Percentiles rank a stretch among this genome's conserved stretches.
Conservation (phyloP, 2,797 vertebrate species). For the Cyclopterus lumpus region DNA sequence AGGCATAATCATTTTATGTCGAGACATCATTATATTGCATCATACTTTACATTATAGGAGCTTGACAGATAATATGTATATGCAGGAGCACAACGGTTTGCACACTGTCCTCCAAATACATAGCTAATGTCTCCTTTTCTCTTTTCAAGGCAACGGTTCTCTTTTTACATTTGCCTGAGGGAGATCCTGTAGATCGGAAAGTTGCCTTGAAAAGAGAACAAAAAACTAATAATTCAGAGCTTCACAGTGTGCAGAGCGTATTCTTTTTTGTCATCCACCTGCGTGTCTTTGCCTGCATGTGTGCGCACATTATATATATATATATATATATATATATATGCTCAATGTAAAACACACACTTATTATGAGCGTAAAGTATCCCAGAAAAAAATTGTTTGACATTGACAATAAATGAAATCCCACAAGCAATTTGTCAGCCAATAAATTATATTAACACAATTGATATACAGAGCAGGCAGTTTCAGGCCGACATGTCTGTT, state of each 20-base stretch:
- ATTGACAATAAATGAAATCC: not conserved
- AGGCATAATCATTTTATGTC: not conserved
- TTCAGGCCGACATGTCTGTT: constrained; percentile 1
- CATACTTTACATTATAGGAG: not conserved
- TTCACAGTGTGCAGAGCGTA: not conserved
- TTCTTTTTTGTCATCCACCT: not conserved
- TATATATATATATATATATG: not conserved
- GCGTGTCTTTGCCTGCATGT: not conserved
- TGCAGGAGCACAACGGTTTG: not conserved
- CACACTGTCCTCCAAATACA: not conserved
- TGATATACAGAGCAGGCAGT: not conserved
- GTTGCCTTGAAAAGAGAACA: not conserved
- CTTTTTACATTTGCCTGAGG: not conserved
- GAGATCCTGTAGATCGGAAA: not conserved
- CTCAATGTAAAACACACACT: not conserved
- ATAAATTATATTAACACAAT: not conserved
- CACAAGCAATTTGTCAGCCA: not conserved
- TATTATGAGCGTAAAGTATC: not conserved
- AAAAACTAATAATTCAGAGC: not conserved
- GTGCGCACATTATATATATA: not conserved
- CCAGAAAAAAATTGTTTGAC: not conserved
- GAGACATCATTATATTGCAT: not conserved
- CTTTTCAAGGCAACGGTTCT: not conserved
- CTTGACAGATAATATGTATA: not conserved
- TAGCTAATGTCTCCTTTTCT: not conserved